These are phyloP conservation scores for Cephonodes hylas DNA, from an alignment of 2,888 invertebrate species.

Conservation along the genomic window DNA sequence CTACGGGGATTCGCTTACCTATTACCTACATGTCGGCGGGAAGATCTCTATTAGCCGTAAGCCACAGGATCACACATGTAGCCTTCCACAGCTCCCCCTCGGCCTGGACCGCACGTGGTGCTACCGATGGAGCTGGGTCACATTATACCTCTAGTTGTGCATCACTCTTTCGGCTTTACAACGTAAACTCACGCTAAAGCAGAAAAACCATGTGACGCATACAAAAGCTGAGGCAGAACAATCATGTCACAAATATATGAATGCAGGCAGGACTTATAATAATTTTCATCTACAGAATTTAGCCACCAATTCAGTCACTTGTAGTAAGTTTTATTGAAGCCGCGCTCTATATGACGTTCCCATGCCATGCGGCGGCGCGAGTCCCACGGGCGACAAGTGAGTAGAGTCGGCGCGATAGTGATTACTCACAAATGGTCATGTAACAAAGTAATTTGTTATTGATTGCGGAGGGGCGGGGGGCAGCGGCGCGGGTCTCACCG, in stretches of 20 bases:
- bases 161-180: too few species aligned
- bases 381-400: neutral
- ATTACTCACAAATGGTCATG: constrained; percentile 13
- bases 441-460: constrained; percentile 15
- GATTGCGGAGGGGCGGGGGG: constrained; percentile 1
- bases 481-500: neutral
- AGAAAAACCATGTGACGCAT: neutral
- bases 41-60: too few species aligned
- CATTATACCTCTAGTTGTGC: too few species aligned
- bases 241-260: neutral
- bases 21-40: too few species aligned
- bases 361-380: neutral
- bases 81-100: too few species aligned
- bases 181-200: too few species aligned
- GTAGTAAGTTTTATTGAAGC: neutral
- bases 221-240: too few species aligned
- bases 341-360: too few species aligned
- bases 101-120: too few species aligned
- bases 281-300: neutral
- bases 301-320: neutral
- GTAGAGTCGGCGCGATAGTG: neutral
- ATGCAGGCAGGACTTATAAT: neutral
- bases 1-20: too few species aligned
- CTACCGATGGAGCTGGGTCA: too few species aligned
- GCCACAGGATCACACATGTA: too few species aligned